phyloP scores from a whole-genome alignment of 2,888 invertebrate species.

The Druceiella hillmani region DNA sequence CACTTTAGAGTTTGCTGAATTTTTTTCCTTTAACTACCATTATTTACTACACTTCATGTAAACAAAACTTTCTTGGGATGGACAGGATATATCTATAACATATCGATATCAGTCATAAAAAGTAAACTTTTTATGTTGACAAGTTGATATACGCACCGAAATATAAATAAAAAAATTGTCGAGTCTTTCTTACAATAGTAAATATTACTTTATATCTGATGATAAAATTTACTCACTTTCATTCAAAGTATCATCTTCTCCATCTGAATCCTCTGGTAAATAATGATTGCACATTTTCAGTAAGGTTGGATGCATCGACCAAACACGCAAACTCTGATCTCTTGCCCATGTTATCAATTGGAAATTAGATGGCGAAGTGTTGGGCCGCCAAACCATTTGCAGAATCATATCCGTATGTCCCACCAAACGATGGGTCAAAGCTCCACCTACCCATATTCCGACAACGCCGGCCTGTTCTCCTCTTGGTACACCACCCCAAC shows the following conservation, averaged over 20 bases:
- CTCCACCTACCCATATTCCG: conserved; percentile 49
- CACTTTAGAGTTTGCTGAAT: too few relatives aligned
- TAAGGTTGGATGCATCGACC: conserved; percentile 82
- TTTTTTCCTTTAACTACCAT: too few relatives aligned
- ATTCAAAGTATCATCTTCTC: conserved; percentile 48
- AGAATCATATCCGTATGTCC: conserved; percentile 92
- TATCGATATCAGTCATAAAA: too few relatives aligned
- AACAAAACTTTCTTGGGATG: too few relatives aligned
- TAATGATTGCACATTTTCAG: conserved; percentile 68
- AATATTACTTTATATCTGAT: too few relatives aligned
- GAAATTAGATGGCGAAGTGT: conserved; percentile 60
- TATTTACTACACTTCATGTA: too few relatives aligned
- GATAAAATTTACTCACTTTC: conserved; percentile 33
- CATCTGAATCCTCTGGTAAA: conserved; percentile 60
- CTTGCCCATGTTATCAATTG: conserved; percentile 94
- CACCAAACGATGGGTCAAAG: conserved; percentile 85
- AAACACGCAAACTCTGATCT: conserved; percentile 87
- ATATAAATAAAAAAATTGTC: too few relatives aligned
- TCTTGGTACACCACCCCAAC: conserved; percentile 70
- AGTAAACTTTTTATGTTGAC: too few relatives aligned
- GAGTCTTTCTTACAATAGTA: too few relatives aligned
- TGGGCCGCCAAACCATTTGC: conserved; percentile 91
- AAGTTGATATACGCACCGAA: neutral
- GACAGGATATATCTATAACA: too few relatives aligned
- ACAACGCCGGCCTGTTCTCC: conserved; percentile 69